Evolutionary conservation across 1,140 invertebrate species (phyloP), one percentile per base, ranked within the genome.

Genomic region (Drosophila setifemur): DNA sequence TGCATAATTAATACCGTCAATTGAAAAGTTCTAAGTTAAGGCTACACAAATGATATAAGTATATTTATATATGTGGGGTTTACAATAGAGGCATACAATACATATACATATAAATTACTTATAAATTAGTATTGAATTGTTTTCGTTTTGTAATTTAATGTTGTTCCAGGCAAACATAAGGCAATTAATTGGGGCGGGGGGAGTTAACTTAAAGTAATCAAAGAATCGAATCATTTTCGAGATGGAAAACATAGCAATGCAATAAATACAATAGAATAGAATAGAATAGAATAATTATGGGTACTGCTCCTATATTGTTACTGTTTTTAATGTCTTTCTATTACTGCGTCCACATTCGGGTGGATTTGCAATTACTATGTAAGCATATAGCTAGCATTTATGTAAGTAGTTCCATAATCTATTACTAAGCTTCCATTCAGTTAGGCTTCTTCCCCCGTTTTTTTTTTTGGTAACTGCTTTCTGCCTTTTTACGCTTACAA

Each of bases 1-100:
- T 75, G 53, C 67, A 74, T 81, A 86, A 79, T 85, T 86, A 86
- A 86, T 86, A 86, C 81, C 81, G 76, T 86, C 81, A 86, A 86
- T 86, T 83, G 63, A 86, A 81, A 85, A 81, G 58, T 55, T 58
- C 81, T 86, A 86, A 76, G 67, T 74, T 85, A 85, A 78, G 63
- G 58, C 79, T 85, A 83, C 73, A 83, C 49, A 78, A 74, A 76
- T 72, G 18, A 72, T 70, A 52, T 53, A 71, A 53, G 55, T 60
- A 72, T 63, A 71, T 58, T 48, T 43, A 58, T 70, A 44, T 67
- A 49, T 23, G 14, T 31, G 39, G 43, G 29, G 39, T 39, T 43
- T 61, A 70, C 25, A 61, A 70, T 55, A 55, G 52, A 47, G 39
- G 64, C 33, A 47, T 55, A 67, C 57, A n/a, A 64, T 60, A 53